Evolutionary conservation across 2,888 invertebrate species (phyloP).

Genomic region (Desoria tigrina): DNA sequence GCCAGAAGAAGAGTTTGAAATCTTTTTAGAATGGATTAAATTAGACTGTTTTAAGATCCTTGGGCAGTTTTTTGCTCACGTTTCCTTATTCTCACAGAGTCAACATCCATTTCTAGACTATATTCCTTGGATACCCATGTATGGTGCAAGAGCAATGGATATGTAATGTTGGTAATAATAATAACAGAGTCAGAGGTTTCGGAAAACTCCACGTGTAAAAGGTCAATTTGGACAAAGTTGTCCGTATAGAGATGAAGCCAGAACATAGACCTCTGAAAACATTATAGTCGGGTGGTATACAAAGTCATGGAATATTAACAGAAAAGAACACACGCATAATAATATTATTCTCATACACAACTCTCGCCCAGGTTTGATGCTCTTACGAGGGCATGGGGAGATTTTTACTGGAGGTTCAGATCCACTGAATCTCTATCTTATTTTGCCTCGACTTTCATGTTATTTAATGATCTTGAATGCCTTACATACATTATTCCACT

Average conservation of each 20-base stretch:
- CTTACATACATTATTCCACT: no score
- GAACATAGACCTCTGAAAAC: neutral
- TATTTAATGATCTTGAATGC: no score
- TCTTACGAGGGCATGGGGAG: slow-evolving; percentile 13
- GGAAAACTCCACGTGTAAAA: slow-evolving; percentile 52
- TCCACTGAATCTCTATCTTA: no score
- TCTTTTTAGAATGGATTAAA: no score
- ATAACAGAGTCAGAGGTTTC: slow-evolving; percentile 2
- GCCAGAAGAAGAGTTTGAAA: no score
- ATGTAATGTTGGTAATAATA: slow-evolving; percentile 11
- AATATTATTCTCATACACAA: no score
- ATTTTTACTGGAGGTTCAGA: neutral
- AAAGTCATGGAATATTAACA: neutral
- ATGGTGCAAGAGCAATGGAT: neutral
- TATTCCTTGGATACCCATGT: neutral
- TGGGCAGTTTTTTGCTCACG: no score
- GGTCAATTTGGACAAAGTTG: slow-evolving; percentile 54
- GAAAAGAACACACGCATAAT: slow-evolving; percentile 17
- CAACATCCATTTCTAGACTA: no score
- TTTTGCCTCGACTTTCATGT: no score
- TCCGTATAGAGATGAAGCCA: slow-evolving; percentile 48
- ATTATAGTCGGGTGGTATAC: neutral
- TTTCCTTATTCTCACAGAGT: no score
- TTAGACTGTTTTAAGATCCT: no score
- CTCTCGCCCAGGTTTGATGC: slow-evolving; percentile 15